Conservation (phyloP, 2,797 vertebrate species). For the Ataeniobius toweri region DNA sequence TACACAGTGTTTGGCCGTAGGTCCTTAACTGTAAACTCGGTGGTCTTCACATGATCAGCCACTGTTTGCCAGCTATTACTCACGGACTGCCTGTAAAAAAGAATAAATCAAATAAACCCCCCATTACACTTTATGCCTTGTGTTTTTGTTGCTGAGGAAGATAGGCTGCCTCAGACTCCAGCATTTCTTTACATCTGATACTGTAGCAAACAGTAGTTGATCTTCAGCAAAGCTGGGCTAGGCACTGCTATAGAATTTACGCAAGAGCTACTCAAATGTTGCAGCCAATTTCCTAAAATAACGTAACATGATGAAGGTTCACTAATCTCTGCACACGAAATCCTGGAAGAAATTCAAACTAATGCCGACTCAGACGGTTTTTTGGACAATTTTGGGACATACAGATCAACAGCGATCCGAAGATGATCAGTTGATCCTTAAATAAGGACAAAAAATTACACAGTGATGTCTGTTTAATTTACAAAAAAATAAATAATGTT, state of each 20-base stretch:
- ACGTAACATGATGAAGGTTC: neutral
- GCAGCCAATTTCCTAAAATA: neutral
- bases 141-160: neutral
- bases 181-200: conserved; percentile 3
- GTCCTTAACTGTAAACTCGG: conserved; percentile 85
- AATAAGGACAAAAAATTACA: no score
- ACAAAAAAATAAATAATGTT: no score
- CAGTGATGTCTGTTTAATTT: no score
- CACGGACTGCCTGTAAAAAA: conserved; percentile 87
- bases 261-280: neutral
- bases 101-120: conserved; percentile 18
- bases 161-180: neutral
- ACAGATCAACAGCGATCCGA: no score
- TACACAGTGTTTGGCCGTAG: conserved; percentile 94
- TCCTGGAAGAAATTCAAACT: neutral
- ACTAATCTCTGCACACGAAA: neutral
- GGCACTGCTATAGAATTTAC: neutral
- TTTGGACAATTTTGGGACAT: no score
- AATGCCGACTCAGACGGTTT: no score
- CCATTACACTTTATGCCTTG: neutral
- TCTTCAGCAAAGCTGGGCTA: neutral
- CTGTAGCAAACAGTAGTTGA: neutral
- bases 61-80: conserved; percentile 97
- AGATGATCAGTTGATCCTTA: no score
- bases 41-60: conserved; percentile 90